A percentile compares a stretch with the other conserved stretches of the same genome.
Evolutionary conservation across 2,888 invertebrate genomes (phyloP).

Genomic region (Escarpia spicata): DNA sequence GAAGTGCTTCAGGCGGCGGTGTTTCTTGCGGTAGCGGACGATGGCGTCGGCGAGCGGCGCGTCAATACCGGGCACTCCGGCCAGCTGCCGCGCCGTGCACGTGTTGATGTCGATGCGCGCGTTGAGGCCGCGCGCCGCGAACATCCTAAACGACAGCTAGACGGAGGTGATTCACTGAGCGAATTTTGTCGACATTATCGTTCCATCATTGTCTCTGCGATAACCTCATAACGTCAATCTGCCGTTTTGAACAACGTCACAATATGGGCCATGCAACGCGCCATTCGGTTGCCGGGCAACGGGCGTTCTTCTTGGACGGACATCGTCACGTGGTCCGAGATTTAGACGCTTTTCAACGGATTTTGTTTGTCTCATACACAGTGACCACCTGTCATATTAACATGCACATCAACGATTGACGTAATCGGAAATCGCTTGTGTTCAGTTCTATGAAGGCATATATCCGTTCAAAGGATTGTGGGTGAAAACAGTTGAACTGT

Average conservation of each 20-base stretch:
- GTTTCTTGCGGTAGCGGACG: slow-evolving; percentile 10
- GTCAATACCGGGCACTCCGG: background rate
- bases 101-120: background rate
- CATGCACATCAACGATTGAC: background rate
- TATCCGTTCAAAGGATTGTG: background rate
- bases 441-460: background rate
- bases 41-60: background rate
- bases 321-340: background rate
- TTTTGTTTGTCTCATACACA: background rate
- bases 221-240: slow-evolving; percentile 13
- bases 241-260: slow-evolving; percentile 16
- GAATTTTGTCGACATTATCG: slow-evolving; percentile 16
- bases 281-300: slow-evolving; percentile 16
- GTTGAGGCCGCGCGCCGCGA: background rate
- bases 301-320: background rate
- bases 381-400: background rate
- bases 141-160: slow-evolving; percentile 2
- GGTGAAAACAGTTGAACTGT: slow-evolving; percentile 10
- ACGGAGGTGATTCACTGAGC: background rate
- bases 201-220: background rate
- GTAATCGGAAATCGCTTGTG: background rate
- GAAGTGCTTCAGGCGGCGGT: slow-evolving; percentile 6
- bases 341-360: background rate
- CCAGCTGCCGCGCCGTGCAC: background rate
- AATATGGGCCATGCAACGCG: background rate